These are phyloP conservation scores for Lepus timidus DNA, from an alignment of 2,113 vertebrate genomes.

Conservation along the genomic window DNA sequence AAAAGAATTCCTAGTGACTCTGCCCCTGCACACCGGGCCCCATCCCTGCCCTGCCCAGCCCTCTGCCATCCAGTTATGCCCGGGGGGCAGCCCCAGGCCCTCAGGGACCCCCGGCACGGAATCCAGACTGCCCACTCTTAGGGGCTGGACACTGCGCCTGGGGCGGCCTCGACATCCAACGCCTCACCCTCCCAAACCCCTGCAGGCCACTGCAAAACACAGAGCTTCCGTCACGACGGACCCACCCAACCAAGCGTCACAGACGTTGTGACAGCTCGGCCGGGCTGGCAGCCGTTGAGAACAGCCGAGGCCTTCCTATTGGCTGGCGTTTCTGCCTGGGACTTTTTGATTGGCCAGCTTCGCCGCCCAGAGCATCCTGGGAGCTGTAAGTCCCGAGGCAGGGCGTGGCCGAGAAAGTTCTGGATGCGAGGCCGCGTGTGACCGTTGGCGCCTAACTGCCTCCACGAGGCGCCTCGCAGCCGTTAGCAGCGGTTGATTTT, in stretches of 20 bases:
- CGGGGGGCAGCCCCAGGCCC: neutral
- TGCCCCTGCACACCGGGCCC: rapidly evolving
- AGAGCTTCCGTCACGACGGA: no score
- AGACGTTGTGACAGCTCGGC: rapidly evolving
- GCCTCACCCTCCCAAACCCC: neutral
- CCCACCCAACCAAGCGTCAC: neutral
- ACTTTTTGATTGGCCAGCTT: slow-evolving; percentile 59
- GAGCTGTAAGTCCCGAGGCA: neutral
- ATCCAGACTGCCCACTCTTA: neutral
- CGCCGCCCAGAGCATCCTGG: slow-evolving; percentile 15
- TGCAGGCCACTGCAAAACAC: neutral
- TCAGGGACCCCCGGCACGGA: rapidly evolving
- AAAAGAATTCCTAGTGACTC: rapidly evolving
- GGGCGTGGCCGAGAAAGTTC: rapidly evolving
- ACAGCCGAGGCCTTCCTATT: neutral
- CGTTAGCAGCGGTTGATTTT: neutral
- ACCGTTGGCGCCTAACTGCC: no score
- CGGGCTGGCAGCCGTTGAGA: rapidly evolving
- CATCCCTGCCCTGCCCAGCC: neutral
- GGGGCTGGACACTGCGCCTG: neutral
- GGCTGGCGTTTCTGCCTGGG: neutral
- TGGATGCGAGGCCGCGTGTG: neutral
- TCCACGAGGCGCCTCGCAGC: neutral
- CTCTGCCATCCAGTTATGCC: rapidly evolving
- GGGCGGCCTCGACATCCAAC: no score